Evolutionary conservation across 2,797 vertebrate species (phyloP).

Genomic region (Dryobates pubescens): DNA sequence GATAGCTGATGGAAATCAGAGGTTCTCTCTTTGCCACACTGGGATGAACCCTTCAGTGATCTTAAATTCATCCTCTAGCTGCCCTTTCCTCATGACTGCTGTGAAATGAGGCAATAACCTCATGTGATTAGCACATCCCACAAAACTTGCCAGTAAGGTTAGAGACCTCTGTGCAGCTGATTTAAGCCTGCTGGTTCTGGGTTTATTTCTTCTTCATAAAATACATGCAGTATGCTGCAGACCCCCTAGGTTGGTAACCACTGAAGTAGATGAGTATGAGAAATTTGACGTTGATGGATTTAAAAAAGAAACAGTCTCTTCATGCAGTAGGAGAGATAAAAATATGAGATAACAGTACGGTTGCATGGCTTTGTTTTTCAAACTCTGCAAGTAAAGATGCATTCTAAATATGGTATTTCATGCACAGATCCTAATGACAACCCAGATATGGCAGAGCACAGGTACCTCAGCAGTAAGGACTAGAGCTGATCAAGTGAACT

Average conservation of each 20-base stretch:
- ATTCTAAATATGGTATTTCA: not conserved
- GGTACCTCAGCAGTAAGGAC: not conserved
- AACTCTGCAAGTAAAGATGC: not conserved
- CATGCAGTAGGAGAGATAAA: not conserved
- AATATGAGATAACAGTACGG: not conserved
- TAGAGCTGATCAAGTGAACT: not conserved
- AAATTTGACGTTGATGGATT: not conserved
- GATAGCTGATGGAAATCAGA: not conserved
- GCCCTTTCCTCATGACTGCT: not conserved
- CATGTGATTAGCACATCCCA: constrained; percentile 4
- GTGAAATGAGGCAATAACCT: constrained; percentile 23
- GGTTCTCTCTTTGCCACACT: not conserved
- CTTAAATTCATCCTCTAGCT: constrained; percentile 4
- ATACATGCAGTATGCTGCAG: not conserved
- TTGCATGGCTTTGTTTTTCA: not conserved
- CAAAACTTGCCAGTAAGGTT: not conserved
- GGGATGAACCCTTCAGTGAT: not conserved
- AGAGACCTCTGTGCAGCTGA: not conserved
- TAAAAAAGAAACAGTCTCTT: not conserved
- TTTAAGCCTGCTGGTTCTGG: not conserved
- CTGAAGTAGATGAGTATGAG: not conserved
- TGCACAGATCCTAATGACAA: not conserved
- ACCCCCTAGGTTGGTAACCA: not conserved
- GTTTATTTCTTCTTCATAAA: not conserved
- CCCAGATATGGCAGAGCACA: not conserved